Conservation (phyloP, 2,888 invertebrate species). For the Tetramorium bicarinatum region DNA sequence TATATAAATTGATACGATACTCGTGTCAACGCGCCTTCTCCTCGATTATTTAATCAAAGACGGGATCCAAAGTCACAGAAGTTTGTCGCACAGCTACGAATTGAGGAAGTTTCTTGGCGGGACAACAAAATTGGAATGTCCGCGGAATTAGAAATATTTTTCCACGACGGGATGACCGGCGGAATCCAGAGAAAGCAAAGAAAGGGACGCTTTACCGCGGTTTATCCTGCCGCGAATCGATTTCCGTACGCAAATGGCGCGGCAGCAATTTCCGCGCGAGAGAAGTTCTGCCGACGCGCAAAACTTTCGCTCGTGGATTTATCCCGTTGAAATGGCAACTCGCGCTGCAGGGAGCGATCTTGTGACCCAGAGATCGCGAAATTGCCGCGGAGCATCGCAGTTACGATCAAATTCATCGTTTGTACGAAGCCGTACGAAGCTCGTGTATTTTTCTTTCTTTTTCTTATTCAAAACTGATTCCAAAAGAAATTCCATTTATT, state of each 20-base stretch:
- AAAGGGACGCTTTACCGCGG: slow-evolving; percentile 37
- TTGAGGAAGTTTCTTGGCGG: slow-evolving; percentile 7
- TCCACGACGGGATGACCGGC: background rate
- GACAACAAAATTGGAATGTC: slow-evolving; percentile 6
- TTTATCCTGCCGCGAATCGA: slow-evolving; percentile 56
- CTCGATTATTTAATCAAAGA: background rate
- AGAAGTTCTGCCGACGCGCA: slow-evolving; percentile 40
- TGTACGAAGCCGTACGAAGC: background rate
- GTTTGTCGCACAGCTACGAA: background rate
- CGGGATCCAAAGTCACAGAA: background rate
- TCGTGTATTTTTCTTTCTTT: background rate
- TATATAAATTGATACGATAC: background rate
- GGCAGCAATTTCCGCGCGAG: slow-evolving; percentile 52
- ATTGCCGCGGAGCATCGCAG: slow-evolving; percentile 9
- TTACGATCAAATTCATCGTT: background rate
- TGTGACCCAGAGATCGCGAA: slow-evolving; percentile 17
- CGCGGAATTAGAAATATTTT: slow-evolving; percentile 46
- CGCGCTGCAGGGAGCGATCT: background rate
- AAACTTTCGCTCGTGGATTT: slow-evolving; percentile 49
- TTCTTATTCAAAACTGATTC: slow-evolving; percentile 5
- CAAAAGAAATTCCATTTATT: background rate
- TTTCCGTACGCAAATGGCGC: slow-evolving; percentile 50
- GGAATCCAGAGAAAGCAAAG: background rate
- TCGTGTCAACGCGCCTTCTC: background rate
- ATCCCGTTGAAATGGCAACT: slow-evolving; percentile 49